Base-by-base conservation (phyloP, 2,113 vertebrate genomes). In the Hippocampus guttulatus region DNA sequence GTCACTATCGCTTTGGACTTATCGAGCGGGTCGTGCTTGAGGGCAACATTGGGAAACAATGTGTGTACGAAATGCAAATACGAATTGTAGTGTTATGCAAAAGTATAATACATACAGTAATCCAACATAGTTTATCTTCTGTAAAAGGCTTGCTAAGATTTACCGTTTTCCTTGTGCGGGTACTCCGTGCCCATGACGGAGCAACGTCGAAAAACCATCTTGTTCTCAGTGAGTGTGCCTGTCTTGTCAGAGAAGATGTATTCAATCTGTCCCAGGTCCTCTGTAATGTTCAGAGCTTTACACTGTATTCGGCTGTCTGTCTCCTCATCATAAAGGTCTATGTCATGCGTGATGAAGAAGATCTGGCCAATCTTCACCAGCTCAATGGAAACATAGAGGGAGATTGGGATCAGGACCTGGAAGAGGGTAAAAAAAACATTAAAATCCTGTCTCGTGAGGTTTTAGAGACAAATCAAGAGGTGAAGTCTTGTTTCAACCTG, bases 211-310 rank as follows among this genome's bases (percentile, higher is more conserved):
- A 98, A 98, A 73, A 96, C 95, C 97, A 99, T 98, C 91, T 96
- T 98, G 83, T 98, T 99, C 83, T 99, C 96, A 0, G 96, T 99
- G 41, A 99, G 92, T 0, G 96, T 99, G 73, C 97, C 97, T 0
- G 97, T 98, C 91, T 98, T 99, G 88, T 99, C 96, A 3, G 96
- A 97, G 88, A 99, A 98, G 84, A 99, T 89, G 43, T 96, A 96
- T 55, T 97, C 93, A 70, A 98, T 94, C 91, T 99, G 97, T 11
- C 97, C 96, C 40, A 98, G 87, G 90, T 98, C 96, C 82, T 99
- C 97, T 0, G 96, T 96, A 90, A 98, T 98, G 88, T 99, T 98
- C 81, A 99, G 91, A 71, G 96, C 91, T 20, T 95, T 92, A 73
- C 96, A 99, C 78, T 98, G 95, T 41, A 98, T 81, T 8, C 86